A percentile compares a stretch with the other conserved stretches of the same genome.
Evolutionary conservation across 1,140 invertebrate species (phyloP).

Genomic region (Gonioctena quinquepunctata): DNA sequence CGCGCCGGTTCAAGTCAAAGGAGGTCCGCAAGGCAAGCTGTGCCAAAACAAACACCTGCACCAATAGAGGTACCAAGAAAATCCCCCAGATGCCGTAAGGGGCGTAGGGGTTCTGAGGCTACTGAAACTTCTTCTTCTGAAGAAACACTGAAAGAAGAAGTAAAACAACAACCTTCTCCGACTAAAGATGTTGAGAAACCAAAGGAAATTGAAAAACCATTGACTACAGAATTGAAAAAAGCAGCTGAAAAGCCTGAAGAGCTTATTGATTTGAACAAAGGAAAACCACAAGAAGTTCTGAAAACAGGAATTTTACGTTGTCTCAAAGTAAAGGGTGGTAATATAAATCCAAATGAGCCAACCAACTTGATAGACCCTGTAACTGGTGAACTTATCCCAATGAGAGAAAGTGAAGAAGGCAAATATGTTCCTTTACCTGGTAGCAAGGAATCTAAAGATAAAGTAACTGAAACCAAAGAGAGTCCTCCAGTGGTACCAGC

Average conservation of each 20-base stretch:
- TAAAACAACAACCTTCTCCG: neutral
- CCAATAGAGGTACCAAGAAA: constrained; percentile 57
- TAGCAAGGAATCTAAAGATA: constrained; percentile 14
- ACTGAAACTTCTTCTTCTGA: constrained; percentile 61
- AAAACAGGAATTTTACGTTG: constrained; percentile 50
- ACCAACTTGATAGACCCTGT: constrained; percentile 75
- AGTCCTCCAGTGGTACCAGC: constrained; percentile 11
- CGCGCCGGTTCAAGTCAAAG: constrained; percentile 48
- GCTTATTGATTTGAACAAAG: constrained; percentile 46
- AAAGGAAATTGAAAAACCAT: constrained; percentile 39
- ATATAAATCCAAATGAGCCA: constrained; percentile 56
- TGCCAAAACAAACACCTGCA: constrained; percentile 47
- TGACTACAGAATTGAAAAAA: neutral
- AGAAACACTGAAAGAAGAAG: constrained; percentile 57
- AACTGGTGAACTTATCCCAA: constrained; percentile 73
- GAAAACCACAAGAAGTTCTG: constrained; percentile 40
- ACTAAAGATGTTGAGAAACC: constrained; percentile 47
- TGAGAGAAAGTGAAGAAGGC: constrained; percentile 74
- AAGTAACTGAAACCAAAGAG: constrained; percentile 31
- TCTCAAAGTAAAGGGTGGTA: constrained; percentile 47
- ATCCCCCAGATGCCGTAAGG: constrained; percentile 63
- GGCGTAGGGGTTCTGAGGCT: constrained; percentile 66
- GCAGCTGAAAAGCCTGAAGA: constrained; percentile 24
- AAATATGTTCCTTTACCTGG: constrained; percentile 68
- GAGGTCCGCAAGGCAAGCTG: constrained; percentile 38